phyloP scores from a whole-genome alignment of 2,113 vertebrate species.

The Hypocryptadius cinnamomeus region DNA sequence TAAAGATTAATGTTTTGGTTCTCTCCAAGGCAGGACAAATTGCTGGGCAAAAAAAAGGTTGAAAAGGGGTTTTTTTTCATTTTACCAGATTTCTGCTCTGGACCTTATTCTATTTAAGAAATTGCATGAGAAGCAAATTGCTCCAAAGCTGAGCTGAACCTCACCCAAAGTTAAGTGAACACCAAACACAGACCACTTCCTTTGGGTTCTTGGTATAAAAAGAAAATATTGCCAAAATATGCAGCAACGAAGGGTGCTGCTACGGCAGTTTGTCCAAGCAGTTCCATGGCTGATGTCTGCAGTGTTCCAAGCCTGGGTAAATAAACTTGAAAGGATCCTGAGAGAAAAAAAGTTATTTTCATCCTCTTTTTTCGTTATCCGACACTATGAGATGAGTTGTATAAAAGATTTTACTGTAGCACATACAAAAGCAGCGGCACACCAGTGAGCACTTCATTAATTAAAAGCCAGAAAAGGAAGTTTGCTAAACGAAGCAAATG shows the following conservation, averaged over 20 bases:
- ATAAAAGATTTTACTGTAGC: neutral
- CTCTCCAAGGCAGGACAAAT: neutral
- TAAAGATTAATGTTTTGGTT: neutral
- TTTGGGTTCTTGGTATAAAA: neutral
- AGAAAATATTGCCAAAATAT: neutral
- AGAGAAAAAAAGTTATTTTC: neutral
- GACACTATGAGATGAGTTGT: neutral
- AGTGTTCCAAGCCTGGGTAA: neutral
- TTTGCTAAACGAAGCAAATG: slow-evolving; percentile 71
- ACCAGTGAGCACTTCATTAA: slow-evolving; percentile 64
- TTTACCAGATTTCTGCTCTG: neutral
- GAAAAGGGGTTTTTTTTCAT: neutral
- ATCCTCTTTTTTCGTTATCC: neutral
- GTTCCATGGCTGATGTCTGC: neutral
- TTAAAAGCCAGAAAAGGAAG: slow-evolving; percentile 70
- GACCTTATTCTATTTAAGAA: neutral
- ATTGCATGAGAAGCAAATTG: neutral
- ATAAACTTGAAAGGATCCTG: neutral
- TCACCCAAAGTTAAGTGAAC: neutral
- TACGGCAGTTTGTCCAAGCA: accelerated
- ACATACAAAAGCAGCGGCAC: slow-evolving; percentile 45
- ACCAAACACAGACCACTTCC: neutral
- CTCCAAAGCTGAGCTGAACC: neutral
- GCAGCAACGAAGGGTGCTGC: neutral
- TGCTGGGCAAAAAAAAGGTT: neutral